phyloP scores from a whole-genome alignment of 2,888 invertebrate genomes.

The Limnephilus marmoratus region DNA sequence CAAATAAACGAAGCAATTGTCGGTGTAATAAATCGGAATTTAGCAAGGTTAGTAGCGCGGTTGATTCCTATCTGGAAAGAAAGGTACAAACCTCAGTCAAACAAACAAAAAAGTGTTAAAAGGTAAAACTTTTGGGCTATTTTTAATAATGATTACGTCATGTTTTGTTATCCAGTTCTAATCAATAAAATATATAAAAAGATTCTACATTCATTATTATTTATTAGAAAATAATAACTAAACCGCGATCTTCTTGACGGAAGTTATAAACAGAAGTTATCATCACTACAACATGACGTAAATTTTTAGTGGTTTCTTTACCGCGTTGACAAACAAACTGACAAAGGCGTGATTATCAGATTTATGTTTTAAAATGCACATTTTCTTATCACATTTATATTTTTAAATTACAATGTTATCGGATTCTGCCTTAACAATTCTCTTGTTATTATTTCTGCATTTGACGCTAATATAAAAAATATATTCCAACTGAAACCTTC shows the following conservation, averaged over 20 bases:
- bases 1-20: too few relatives aligned
- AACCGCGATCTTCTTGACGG: background rate
- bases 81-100: too few relatives aligned
- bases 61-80: too few relatives aligned
- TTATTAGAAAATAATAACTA: background rate
- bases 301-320: background rate
- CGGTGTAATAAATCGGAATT: too few relatives aligned
- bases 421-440: background rate
- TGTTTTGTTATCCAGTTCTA: background rate
- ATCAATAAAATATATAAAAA: background rate
- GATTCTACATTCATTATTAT: background rate
- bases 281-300: background rate
- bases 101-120: too few relatives aligned
- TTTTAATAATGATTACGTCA: too few relatives aligned
- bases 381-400: background rate
- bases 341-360: background rate
- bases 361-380: background rate
- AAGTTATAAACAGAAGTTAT: background rate
- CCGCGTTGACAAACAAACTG: background rate
- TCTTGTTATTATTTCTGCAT: background rate
- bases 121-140: too few relatives aligned
- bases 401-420: background rate
- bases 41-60: too few relatives aligned
- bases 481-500: background rate
- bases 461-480: background rate